Base-by-base conservation (phyloP, 2,797 vertebrate genomes). In the Anguilla marmorata region DNA sequence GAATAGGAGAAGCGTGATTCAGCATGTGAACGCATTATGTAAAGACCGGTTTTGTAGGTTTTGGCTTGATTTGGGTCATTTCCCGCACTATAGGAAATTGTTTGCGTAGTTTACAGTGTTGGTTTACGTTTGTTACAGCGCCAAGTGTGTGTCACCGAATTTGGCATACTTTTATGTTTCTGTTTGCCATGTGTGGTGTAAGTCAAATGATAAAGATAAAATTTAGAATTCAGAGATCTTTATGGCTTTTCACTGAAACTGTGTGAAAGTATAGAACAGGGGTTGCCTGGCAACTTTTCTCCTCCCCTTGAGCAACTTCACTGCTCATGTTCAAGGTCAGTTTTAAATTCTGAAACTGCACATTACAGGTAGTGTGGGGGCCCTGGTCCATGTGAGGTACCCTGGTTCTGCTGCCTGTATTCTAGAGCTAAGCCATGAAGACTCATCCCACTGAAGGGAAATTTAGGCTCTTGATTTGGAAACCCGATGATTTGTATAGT, bases 121-220 rank as follows among this genome's bases (percentile, higher is more conserved):
- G 30, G 74, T 45, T 9, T 76, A 1, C 21, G 27, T 54, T 16
- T 0, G 0, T 0, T 1, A 41, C 52, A 5, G 3, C 6, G 33
- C 21, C 37, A 8, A 54, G 2, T 21, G 54, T 14, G 54, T 14
- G 50, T 37, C n/a, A 16, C 72, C 21, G 0, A 82, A 11, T n/a
- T 45, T 6, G 21, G 19, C 21, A 12, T 83, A 30, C 5, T 41
- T 45, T 50, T 19, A 14, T 8, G 7, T 83, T 83, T 50, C 8
- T 45, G 12, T 83, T 19, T 50, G 19, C 52, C n/a, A 45, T 48
- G 16, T 80, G 76, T 79, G 74, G 11, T 45, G 0, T 14, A 76
- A 33, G n/a, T 76, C 72, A 37, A 69, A 69, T 69, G 24, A n/a
- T 8, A 69, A 69, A 69, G 14, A 58, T 14, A 58, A 58, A 14